These are phyloP conservation scores for Eulemur macaco DNA, from an alignment of 2,113 vertebrate genomes.

Conservation along the genomic window DNA sequence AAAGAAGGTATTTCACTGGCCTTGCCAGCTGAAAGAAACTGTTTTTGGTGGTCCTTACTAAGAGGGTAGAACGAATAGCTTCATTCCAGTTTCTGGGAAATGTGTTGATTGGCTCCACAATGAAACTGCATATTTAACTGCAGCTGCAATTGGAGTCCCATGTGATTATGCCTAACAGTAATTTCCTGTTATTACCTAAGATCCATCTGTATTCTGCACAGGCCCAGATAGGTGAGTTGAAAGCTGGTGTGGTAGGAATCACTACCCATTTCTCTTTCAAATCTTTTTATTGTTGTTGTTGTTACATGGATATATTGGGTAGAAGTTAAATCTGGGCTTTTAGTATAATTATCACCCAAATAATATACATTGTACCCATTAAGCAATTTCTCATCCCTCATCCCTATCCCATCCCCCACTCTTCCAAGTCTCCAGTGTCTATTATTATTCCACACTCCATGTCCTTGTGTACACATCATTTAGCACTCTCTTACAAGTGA, in stretches of 20 bases:
- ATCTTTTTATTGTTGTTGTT: neutral
- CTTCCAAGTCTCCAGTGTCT: too few relatives aligned
- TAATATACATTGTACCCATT: too few relatives aligned
- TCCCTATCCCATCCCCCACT: too few relatives aligned
- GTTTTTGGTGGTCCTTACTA: conserved; percentile 7
- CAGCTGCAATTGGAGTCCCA: neutral
- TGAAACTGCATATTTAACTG: neutral
- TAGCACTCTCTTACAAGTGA: too few relatives aligned
- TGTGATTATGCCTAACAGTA: neutral
- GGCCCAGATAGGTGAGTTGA: neutral
- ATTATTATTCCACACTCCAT: too few relatives aligned
- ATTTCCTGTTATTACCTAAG: neutral
- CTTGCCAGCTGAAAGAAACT: neutral
- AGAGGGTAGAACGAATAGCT: neutral
- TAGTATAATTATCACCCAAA: too few relatives aligned
- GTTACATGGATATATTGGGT: too few relatives aligned
- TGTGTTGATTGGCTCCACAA: neutral
- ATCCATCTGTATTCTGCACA: neutral
- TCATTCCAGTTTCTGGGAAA: neutral
- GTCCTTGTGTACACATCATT: too few relatives aligned
- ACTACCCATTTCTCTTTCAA: neutral
- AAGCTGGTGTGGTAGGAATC: neutral
- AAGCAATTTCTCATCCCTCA: too few relatives aligned
- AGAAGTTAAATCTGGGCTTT: too few relatives aligned
- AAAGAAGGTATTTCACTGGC: neutral